Percentiles rank a stretch among this genome's conserved stretches.
Evolutionary conservation across 2,113 vertebrate genomes (phyloP).

Genomic region (Aramus guarauna): DNA sequence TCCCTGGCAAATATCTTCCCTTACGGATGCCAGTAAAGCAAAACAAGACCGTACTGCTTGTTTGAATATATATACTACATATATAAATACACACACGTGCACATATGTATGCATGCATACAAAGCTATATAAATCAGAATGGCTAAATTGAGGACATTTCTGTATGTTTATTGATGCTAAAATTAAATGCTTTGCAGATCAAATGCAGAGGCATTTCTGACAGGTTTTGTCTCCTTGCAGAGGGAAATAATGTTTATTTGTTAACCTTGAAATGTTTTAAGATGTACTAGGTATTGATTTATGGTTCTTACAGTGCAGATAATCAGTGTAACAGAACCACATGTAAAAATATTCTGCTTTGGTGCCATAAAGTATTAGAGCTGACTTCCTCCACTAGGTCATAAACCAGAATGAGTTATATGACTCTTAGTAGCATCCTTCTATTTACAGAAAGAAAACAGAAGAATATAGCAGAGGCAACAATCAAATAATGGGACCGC

Average conservation of each 20-base stretch:
- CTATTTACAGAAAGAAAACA: not conserved
- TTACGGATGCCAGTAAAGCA: not conserved
- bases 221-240: not conserved
- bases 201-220: not conserved
- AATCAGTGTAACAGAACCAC: not conserved
- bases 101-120: not conserved
- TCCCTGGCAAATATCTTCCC: not conserved
- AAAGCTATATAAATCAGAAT: not conserved
- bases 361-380: not conserved
- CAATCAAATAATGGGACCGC: not conserved
- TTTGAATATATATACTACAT: not conserved
- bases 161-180: not conserved
- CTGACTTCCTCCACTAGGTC: not conserved
- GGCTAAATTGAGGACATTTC: not conserved
- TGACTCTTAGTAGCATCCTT: not conserved
- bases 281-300: not conserved
- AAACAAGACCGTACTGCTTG: not conserved
- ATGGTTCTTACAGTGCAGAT: not conserved
- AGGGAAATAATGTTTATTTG: not conserved
- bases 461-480: not conserved
- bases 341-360: not conserved
- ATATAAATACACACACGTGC: too few relatives aligned
- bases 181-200: not conserved
- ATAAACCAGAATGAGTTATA: constrained; percentile 22
- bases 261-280: not conserved